Conservation (phyloP, 2,113 vertebrate genomes). For the Leptobrachium leishanense region DNA sequence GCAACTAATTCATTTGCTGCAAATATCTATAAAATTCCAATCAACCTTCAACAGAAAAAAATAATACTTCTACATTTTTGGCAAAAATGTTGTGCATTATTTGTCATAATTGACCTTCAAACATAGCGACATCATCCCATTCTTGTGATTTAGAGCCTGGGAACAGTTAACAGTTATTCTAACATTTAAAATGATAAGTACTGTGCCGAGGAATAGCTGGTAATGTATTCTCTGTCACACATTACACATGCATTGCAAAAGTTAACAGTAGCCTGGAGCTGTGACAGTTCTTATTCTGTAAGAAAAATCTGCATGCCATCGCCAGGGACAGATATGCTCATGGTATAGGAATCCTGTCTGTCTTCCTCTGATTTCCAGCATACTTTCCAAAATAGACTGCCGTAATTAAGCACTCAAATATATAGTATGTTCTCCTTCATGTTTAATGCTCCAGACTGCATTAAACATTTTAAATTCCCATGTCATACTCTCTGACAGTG, state of each 20-base stretch:
- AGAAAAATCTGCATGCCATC: background rate
- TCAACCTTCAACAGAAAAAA: no score
- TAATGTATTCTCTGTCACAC: background rate
- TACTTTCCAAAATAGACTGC: background rate
- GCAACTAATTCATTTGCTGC: no score
- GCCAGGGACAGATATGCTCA: background rate
- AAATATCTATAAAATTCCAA: no score
- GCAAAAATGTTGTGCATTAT: background rate
- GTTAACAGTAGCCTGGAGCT: background rate
- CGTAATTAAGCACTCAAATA: background rate
- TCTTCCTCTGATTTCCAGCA: background rate
- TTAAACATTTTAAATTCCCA: no score
- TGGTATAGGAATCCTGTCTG: background rate
- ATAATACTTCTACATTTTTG: no score
- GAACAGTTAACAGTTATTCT: background rate
- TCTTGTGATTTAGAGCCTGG: background rate
- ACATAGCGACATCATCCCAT: background rate
- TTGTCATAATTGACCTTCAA: background rate
- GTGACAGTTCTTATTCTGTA: background rate
- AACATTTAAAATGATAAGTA: slow-evolving; percentile 3
- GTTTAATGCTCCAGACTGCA: background rate
- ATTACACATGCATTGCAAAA: background rate
- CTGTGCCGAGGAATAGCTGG: background rate
- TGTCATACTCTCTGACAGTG: no score
- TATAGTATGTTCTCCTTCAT: background rate